phyloP scores from a whole-genome alignment of 2,888 invertebrate genomes.

The Formica aserva region DNA sequence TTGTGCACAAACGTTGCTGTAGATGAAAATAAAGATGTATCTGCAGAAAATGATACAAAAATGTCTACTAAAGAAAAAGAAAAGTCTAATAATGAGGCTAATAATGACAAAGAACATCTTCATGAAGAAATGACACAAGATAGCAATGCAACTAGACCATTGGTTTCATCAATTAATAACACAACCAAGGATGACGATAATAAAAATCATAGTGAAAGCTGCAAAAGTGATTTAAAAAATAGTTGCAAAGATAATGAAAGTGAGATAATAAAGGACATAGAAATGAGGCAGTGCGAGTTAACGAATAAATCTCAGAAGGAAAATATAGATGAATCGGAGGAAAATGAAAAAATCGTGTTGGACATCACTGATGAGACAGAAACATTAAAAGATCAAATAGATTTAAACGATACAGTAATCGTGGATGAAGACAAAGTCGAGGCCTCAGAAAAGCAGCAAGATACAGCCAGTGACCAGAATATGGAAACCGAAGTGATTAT shows the following conservation, averaged over 20 bases:
- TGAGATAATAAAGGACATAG: neutral
- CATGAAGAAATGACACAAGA: neutral
- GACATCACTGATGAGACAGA: neutral
- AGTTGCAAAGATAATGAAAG: neutral
- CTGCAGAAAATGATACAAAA: neutral
- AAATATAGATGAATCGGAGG: neutral
- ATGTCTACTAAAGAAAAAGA: neutral
- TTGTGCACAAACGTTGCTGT: neutral
- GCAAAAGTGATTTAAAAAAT: conserved; percentile 18
- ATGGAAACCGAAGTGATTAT: neutral
- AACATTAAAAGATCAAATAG: neutral
- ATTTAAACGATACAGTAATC: neutral
- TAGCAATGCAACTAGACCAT: neutral
- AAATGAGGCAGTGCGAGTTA: neutral
- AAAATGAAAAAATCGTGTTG: neutral
- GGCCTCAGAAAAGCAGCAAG: neutral
- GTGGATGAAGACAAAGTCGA: neutral
- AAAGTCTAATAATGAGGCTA: neutral
- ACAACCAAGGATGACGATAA: neutral
- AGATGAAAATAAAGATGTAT: neutral
- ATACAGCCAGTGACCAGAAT: neutral
- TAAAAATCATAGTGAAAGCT: neutral
- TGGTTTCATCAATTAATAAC: neutral
- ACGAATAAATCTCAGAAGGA: neutral
- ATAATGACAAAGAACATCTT: neutral